Evolutionary conservation across 2,888 invertebrate genomes (phyloP), one percentile per base, ranked within the genome.

Genomic region (Panopea generosa): DNA sequence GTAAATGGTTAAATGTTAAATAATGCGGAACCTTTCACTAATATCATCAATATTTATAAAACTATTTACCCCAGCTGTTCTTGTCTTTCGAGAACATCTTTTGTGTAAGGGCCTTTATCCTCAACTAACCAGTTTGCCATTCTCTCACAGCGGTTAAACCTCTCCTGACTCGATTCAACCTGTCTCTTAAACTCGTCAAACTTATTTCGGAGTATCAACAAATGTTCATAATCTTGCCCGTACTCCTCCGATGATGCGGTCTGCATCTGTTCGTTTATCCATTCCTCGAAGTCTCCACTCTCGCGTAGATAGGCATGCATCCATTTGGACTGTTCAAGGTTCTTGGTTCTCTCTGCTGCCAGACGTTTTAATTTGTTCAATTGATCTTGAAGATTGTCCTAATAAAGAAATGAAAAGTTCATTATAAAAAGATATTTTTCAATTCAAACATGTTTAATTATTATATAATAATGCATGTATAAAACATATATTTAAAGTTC

Each of bases 201-300:
- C 86, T 97, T 94, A 86, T 94, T 93, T 89, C 97, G 97, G 52
- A 99, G 93, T 16, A 97, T 95, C 84, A 86, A 78, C n/a, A 91
- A 76, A 97, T 99, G 99, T 90, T 99, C 99, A 20, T 98, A 97
- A 91, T 99, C 99, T 72, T 96, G 95, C 0, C 99, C 99, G 91
- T 99, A 99, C 92, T 99, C 99, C 93, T 99, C 99, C 20, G 97
- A 97, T 16, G 97, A 96, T 0, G 98, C 98, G 16, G 96, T 89
- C 1, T 96, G 94, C 94, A 97, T 96, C 93, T 98, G 98, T 91
- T 98, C 98, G 49, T 95, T 95, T 85, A 99, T 96, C 99, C 99
- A 99, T 91, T 97, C 97, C 84, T 96, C 96, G 0, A 98, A 95
- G 91, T 99, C 98, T 89, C 96, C 96, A 52, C 96, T 86, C 70